Evolutionary conservation across 2,113 vertebrate species (phyloP).

Genomic region (Hucho hucho): DNA sequence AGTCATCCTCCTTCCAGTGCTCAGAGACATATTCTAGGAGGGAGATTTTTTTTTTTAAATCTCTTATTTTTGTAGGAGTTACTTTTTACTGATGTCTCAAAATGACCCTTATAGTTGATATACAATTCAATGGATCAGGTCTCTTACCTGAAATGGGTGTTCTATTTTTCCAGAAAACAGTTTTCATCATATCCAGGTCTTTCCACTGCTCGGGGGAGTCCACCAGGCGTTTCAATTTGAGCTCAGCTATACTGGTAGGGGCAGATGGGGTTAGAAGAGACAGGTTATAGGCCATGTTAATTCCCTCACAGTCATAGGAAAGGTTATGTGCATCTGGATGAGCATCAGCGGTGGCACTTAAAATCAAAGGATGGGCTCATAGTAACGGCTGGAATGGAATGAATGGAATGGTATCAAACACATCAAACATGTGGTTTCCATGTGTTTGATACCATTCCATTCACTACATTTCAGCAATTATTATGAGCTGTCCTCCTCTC

Average conservation of each 20-base stretch:
- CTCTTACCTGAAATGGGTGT: slow-evolving; percentile 51
- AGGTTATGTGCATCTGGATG: neutral
- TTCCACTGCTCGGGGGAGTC: slow-evolving; percentile 45
- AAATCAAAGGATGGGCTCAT: too few relatives aligned
- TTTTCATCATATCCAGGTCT: slow-evolving; percentile 43
- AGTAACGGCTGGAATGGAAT: too few relatives aligned
- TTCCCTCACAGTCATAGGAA: too few relatives aligned
- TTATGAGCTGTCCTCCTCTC: too few relatives aligned
- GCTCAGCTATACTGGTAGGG: slow-evolving; percentile 35
- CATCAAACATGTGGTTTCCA: too few relatives aligned
- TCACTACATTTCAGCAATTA: too few relatives aligned
- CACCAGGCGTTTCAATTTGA: slow-evolving; percentile 42
- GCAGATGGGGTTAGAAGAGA: neutral
- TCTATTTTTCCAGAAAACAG: slow-evolving; percentile 35
- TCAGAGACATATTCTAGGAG: slow-evolving; percentile 80
- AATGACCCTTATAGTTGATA: too few relatives aligned
- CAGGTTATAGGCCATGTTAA: neutral
- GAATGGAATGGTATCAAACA: too few relatives aligned
- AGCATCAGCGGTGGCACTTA: too few relatives aligned
- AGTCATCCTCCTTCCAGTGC: slow-evolving; percentile 86
- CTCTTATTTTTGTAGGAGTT: too few relatives aligned
- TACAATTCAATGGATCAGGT: neutral
- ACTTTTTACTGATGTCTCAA: neutral
- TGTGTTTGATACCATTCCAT: too few relatives aligned
- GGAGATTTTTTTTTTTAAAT: too few relatives aligned